These are phyloP conservation scores for Psilopsiagon aurifrons DNA, from an alignment of 2,113 vertebrate species.

Conservation along the genomic window DNA sequence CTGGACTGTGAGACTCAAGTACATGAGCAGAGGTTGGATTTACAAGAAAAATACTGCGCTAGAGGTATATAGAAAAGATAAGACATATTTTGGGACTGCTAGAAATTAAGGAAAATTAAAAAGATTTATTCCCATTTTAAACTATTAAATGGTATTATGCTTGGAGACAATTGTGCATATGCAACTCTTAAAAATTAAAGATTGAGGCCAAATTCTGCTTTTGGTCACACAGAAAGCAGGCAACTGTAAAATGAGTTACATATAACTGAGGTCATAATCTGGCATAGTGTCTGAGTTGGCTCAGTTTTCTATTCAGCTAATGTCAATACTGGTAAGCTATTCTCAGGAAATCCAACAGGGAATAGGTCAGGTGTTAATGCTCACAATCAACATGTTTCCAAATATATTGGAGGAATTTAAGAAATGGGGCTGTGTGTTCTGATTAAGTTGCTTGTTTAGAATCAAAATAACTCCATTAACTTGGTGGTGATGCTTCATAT, in stretches of 20 bases:
- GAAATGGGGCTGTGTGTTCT: neutral
- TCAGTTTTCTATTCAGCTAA: neutral
- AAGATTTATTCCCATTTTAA: neutral
- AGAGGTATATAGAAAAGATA: neutral
- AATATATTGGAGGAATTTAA: neutral
- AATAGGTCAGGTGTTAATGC: conserved; percentile 31
- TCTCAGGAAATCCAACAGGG: neutral
- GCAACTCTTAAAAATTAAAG: neutral
- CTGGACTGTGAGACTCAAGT: neutral
- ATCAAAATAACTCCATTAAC: neutral
- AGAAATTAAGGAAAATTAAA: neutral
- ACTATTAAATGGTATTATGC: neutral
- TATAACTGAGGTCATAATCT: conserved; percentile 53
- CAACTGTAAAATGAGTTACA: neutral
- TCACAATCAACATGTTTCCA: neutral
- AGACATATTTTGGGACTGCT: neutral
- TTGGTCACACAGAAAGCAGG: conserved; percentile 17
- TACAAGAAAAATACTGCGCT: neutral
- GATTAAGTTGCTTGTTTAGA: neutral
- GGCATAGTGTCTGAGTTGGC: conserved; percentile 35
- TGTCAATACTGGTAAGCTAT: neutral
- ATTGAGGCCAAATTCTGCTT: neutral
- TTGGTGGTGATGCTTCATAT: neutral
- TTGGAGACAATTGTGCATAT: conserved; percentile 6
- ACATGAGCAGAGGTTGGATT: neutral